Base-by-base conservation (phyloP, 2,797 vertebrate species). In the Myripristis murdjan region DNA sequence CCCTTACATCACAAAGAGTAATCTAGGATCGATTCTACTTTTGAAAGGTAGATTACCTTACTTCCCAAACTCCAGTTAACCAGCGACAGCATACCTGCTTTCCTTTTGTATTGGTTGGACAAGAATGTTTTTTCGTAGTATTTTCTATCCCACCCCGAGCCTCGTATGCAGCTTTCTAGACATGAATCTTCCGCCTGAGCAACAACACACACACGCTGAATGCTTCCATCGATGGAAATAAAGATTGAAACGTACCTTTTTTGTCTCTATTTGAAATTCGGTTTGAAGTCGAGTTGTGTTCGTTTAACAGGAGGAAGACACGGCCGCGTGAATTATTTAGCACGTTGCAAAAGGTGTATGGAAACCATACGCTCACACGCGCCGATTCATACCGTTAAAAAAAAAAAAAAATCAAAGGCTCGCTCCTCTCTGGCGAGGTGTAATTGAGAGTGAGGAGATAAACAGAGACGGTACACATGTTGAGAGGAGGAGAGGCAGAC, bases 361-460 rank as follows among this genome's bases (percentile, higher is more conserved):
- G 1, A n/a, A 26, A 28, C 23, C 5, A 31, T 58, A 59, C 41
- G 58, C 46, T 53, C 22, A 56, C 26, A 54, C 52, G 54, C 18
- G 6, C 8, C 12, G 4, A 59, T 70, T 58, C 58, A 23, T 46
- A 51, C 63, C 28, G 61, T 54, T n/a, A n/a, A n/a, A n/a, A n/a
- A n/a, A n/a, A n/a, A n/a, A n/a, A n/a, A 43, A 74, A 75, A 75
- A 73, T 43, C 24, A 77, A 39, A 46, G 64, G 58, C 69, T 70
- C 85, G n/a, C 74, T 67, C 63, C 60, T 69, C 53, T 57, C 63
- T 44, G 68, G 23, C 67, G 70, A 70, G 4, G 51, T 73, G 65
- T 69, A 77, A 82, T 75, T 70, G 65, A 84, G 56, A 79, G 64
- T 47, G 31, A 46, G 18, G 48, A 62, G 67, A 77, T 60, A 59